Conservation (phyloP, 2,888 invertebrate genomes). For the Acleris literana region DNA sequence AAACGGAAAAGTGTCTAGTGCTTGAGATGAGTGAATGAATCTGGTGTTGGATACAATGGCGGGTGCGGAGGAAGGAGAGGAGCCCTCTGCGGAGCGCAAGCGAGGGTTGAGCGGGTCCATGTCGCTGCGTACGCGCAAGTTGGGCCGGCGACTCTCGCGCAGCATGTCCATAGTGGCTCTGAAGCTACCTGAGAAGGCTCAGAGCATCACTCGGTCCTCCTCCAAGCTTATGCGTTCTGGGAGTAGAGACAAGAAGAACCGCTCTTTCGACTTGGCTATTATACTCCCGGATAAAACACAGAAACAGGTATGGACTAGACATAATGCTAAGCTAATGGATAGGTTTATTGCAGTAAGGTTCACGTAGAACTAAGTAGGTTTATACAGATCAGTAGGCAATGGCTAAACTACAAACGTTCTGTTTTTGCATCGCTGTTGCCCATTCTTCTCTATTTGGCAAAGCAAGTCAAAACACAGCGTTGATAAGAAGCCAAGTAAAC, state of each 20-base stretch:
- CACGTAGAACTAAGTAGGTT: too few relatives aligned
- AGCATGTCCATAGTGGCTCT: conserved; percentile 82
- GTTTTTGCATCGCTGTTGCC: too few relatives aligned
- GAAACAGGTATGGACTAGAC: conserved; percentile 79
- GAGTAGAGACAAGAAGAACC: conserved; percentile 82
- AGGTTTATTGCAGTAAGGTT: too few relatives aligned
- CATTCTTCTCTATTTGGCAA: too few relatives aligned
- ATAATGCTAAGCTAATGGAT: conserved; percentile 19
- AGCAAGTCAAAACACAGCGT: too few relatives aligned
- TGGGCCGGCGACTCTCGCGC: conserved; percentile 80
- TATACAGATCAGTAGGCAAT: too few relatives aligned
- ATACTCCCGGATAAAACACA: conserved; percentile 87
- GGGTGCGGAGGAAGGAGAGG: conserved; percentile 65
- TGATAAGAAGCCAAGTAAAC: too few relatives aligned
- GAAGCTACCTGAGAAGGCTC: conserved; percentile 83
- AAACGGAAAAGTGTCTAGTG: conserved; percentile 53
- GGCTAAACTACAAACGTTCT: too few relatives aligned
- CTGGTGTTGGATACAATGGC: conserved; percentile 73
- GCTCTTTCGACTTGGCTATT: conserved; percentile 84
- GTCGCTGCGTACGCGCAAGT: conserved; percentile 77
- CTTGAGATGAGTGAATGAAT: conserved; percentile 72
- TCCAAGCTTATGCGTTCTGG: conserved; percentile 84
- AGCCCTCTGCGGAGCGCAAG: conserved; percentile 53
- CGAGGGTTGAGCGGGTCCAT: conserved; percentile 76
- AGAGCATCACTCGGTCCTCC: conserved; percentile 83